Evolutionary conservation across 1,140 invertebrate species (phyloP), one percentile per base, ranked within the genome.

Genomic region (Gonioctena quinquepunctata): DNA sequence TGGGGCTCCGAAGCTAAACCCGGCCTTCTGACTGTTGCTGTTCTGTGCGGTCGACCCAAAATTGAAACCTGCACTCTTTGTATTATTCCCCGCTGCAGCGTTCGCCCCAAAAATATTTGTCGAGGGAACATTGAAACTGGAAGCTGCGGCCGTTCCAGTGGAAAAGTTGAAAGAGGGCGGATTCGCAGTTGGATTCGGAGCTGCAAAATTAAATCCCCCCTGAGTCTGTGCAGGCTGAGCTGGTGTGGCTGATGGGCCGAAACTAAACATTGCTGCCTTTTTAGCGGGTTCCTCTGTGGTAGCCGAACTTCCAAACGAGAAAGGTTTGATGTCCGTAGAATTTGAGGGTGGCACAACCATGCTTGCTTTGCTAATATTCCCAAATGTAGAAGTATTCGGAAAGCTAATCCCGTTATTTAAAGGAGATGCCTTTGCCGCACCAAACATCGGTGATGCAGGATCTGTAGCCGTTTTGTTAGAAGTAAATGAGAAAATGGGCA

Each of bases 1-100:
- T 2, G 73, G 63, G 3, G 69, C 68, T 16, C 77, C 78, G 66
- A 81, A 81, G 73, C 66, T 77, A 63, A 77, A 79, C 4, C 72
- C 74, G 2, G 72, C 70, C 48, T 78, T 81, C 61, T 78, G 70
- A 27, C 18, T 28, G 57, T 70, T 68, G 61, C 63, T 71, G 27
- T 71, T 66, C 50, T 65, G 69, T 7, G 71, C 42, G n/a, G 54
- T 50, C 7, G 69, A 67, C 23, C 80, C 80, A 72, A 81, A 81
- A 69, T 75, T 79, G 62, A 81, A 81, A 42, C 33, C 8, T 4
- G 16, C 33, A 42, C 33, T 42, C 11, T n/a, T 42, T n/a, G 33
- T 42, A n/a, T n/a, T n/a, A n/a, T n/a, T n/a, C n/a, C n/a, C n/a
- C n/a, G n/a, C n/a, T 3, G 33, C 16, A 4, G 33, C 21, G 6